phyloP scores from a whole-genome alignment of 2,113 vertebrate genomes.

The Callospermophilus lateralis region DNA sequence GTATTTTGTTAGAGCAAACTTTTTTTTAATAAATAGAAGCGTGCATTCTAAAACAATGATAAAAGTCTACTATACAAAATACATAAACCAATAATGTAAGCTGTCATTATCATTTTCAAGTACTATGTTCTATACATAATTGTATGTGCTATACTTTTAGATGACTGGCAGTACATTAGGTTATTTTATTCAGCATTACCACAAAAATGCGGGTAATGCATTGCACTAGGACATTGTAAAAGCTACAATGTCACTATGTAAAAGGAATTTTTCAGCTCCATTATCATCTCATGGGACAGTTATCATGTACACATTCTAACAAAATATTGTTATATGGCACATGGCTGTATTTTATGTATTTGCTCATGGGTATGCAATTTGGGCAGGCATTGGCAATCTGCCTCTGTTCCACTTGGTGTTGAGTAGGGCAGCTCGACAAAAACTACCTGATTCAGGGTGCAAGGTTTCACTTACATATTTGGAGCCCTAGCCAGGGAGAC shows the following conservation, averaged over 20 bases:
- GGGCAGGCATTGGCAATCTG: neutral
- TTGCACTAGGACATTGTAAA: neutral
- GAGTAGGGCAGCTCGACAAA: neutral
- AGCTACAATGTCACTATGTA: neutral
- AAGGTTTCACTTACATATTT: neutral
- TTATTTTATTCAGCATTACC: neutral
- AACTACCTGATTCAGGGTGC: neutral
- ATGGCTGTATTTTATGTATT: neutral
- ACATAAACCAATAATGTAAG: neutral
- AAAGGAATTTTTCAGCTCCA: neutral
- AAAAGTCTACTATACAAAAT: neutral
- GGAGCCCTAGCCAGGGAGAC: neutral
- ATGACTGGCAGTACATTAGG: neutral
- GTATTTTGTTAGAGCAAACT: neutral
- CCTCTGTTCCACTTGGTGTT: neutral
- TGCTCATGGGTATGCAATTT: conserved; percentile 27
- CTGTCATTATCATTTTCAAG: neutral
- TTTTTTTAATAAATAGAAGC: neutral
- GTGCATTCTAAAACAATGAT: neutral
- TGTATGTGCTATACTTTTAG: neutral
- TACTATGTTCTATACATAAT: neutral
- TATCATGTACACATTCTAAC: neutral
- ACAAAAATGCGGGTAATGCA: neutral
- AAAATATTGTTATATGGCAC: neutral
- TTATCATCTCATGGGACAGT: neutral